Conservation (phyloP, 2,888 invertebrate species). For the Microctonus aethiopoides region DNA sequence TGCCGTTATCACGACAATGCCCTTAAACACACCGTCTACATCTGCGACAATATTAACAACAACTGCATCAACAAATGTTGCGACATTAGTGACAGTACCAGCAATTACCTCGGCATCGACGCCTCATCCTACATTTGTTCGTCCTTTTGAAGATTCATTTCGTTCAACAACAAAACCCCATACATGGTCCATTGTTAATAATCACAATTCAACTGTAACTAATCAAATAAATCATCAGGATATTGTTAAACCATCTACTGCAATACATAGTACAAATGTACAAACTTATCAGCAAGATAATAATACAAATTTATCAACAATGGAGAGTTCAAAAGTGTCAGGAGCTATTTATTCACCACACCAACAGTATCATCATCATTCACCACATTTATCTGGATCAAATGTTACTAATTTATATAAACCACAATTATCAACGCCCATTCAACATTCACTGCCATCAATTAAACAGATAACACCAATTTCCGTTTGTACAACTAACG, state of each 20-base stretch:
- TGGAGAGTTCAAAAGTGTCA: slow-evolving; percentile 33
- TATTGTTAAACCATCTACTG: slow-evolving; percentile 42
- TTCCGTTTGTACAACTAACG: slow-evolving; percentile 11
- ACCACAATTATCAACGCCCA: slow-evolving; percentile 44
- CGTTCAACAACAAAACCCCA: slow-evolving; percentile 55
- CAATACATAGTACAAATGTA: slow-evolving; percentile 18
- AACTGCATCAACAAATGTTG: slow-evolving; percentile 9
- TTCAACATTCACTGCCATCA: slow-evolving; percentile 8
- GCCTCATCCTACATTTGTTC: slow-evolving; percentile 60
- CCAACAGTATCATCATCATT: slow-evolving; percentile 53
- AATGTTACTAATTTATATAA: slow-evolving; percentile 57
- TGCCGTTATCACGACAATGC: slow-evolving; percentile 34
- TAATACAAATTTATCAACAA: not conserved
- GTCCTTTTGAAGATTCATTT: slow-evolving; percentile 65
- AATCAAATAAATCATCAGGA: slow-evolving; percentile 57
- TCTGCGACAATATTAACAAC: not conserved
- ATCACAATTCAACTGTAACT: slow-evolving; percentile 53
- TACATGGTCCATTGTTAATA: slow-evolving; percentile 51
- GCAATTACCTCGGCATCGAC: slow-evolving; percentile 20
- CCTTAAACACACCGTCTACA: slow-evolving; percentile 34
- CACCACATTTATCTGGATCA: slow-evolving; percentile 56
- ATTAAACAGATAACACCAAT: not conserved
- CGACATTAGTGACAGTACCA: slow-evolving; percentile 2
- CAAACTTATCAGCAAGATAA: slow-evolving; percentile 23
- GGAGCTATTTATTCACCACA: slow-evolving; percentile 48